Percentiles rank a stretch among this genome's conserved stretches.
These are phyloP conservation scores for Pyrrhia umbra DNA, from an alignment of 2,888 invertebrate genomes.

Conservation along the genomic window DNA sequence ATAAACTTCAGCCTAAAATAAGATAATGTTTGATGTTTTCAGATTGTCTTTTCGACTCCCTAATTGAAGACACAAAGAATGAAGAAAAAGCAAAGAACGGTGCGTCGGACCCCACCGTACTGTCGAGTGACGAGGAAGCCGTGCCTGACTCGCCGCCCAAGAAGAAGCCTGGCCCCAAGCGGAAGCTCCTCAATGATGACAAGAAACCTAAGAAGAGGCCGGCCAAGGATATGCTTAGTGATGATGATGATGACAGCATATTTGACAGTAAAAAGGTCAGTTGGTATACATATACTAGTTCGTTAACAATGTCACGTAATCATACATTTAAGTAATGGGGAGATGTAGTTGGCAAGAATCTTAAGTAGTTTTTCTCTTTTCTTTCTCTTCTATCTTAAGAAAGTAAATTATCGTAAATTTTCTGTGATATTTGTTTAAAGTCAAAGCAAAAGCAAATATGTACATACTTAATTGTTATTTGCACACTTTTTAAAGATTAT, in stretches of 20 bases:
- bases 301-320: neutral
- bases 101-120: slow-evolving; percentile 54
- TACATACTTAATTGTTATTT: too few relatives aligned
- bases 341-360: too few relatives aligned
- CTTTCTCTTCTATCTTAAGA: too few relatives aligned
- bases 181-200: slow-evolving; percentile 76
- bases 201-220: slow-evolving; percentile 84
- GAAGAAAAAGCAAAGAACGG: slow-evolving; percentile 69
- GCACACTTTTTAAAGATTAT: too few relatives aligned
- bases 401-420: too few relatives aligned
- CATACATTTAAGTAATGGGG: too few relatives aligned
- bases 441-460: too few relatives aligned
- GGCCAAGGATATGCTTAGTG: slow-evolving; percentile 74
- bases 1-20: too few relatives aligned
- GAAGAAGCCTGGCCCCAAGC: slow-evolving; percentile 80
- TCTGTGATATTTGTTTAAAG: too few relatives aligned
- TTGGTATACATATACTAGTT: neutral
- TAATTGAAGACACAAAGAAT: slow-evolving; percentile 86
- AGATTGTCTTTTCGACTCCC: slow-evolving; percentile 88
- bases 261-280: slow-evolving; percentile 87
- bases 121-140: slow-evolving; percentile 77
- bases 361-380: too few relatives aligned
- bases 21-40: slow-evolving; percentile 43
- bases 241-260: slow-evolving; percentile 86
- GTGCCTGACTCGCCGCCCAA: slow-evolving; percentile 70